phyloP scores from a whole-genome alignment of 1,140 invertebrate species.

The Tetramorium simillimum region DNA sequence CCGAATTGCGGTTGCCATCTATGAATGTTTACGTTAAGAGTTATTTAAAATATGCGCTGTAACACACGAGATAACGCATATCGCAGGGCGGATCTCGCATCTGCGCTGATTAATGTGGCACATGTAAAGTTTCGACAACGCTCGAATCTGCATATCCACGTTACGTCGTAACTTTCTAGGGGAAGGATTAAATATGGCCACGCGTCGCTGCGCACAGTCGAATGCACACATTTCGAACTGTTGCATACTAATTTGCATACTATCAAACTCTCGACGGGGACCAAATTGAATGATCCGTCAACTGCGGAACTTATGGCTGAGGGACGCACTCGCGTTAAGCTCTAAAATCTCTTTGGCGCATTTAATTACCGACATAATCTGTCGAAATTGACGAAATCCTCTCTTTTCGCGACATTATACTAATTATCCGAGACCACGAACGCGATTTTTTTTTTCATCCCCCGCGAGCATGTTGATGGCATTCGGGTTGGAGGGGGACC shows the following conservation, averaged over 20 bases:
- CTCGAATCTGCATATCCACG: slow-evolving; percentile 57
- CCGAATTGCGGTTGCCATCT: slow-evolving; percentile 36
- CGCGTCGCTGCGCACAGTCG: slow-evolving; percentile 50
- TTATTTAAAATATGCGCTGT: slow-evolving; percentile 60
- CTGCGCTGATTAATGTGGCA: slow-evolving; percentile 55
- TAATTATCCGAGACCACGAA: neutral
- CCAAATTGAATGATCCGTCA: slow-evolving; percentile 71
- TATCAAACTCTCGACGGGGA: slow-evolving; percentile 67
- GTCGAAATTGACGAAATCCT: slow-evolving; percentile 6
- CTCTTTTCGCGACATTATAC: neutral
- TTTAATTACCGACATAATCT: neutral
- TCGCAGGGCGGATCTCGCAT: slow-evolving; percentile 45
- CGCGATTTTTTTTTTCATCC: neutral
- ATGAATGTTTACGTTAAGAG: slow-evolving; percentile 55
- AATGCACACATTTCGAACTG: slow-evolving; percentile 61
- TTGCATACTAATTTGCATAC: slow-evolving; percentile 71
- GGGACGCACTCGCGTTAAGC: slow-evolving; percentile 41
- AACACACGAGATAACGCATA: slow-evolving; percentile 43
- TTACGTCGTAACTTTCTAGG: slow-evolving; percentile 58
- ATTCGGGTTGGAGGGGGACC: slow-evolving; percentile 4
- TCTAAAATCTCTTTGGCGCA: slow-evolving; percentile 6
- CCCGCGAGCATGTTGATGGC: neutral
- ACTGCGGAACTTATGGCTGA: slow-evolving; percentile 59
- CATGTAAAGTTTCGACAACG: slow-evolving; percentile 61
- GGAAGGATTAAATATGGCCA: slow-evolving; percentile 58